Evolutionary conservation across 2,113 vertebrate genomes (phyloP), one percentile per base, ranked within the genome.

Genomic region (Ctenodactylus gundi): DNA sequence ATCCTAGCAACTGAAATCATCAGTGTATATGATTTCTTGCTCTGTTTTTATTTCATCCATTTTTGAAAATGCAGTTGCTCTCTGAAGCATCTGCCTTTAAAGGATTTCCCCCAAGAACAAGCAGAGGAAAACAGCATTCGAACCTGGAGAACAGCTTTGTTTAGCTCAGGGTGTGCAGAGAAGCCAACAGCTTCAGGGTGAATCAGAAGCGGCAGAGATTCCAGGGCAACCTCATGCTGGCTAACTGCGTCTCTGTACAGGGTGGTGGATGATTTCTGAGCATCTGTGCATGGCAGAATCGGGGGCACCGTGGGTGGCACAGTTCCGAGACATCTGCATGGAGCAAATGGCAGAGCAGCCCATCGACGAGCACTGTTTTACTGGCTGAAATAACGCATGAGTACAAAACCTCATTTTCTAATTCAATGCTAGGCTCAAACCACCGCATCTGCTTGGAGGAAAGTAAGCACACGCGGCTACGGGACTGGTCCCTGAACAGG

Each of bases 271-370:
- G 96, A 95, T 97, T 97, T 97, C 88, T 94, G 94, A 98, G 97
- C 97, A 97, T 97, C 97, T 97, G 97, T 95, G 94, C 93, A 90
- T 94, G 90, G 77, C 76, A 94, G 96, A 95, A 98, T 97, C 97
- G 97, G 97, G 96, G 97, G 95, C 95, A 95, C 58, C 0, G 93
- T 96, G 85, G 94, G 97, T 88, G 70, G 92, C 95, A 65, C 13
- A 92, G 92, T 91, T 96, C 97, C 85, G 97, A 97, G 97, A 91
- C 85, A 95, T 93, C 94, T 92, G 84, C 65, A 94, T 91, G 96
- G 88, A 62, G 53, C 51, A 46, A n/a, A 91, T 81, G 75, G 44
- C 18, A 96, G 96, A 82, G 65, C 4, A 68, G 70, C 81, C 88
- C 76, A 86, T 91, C 92, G 89, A 94, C 77, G 89, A 94, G 60